Percentiles rank a stretch among this genome's conserved stretches.
Evolutionary conservation across 2,888 invertebrate species (phyloP).

Genomic region (Parnassius apollo): DNA sequence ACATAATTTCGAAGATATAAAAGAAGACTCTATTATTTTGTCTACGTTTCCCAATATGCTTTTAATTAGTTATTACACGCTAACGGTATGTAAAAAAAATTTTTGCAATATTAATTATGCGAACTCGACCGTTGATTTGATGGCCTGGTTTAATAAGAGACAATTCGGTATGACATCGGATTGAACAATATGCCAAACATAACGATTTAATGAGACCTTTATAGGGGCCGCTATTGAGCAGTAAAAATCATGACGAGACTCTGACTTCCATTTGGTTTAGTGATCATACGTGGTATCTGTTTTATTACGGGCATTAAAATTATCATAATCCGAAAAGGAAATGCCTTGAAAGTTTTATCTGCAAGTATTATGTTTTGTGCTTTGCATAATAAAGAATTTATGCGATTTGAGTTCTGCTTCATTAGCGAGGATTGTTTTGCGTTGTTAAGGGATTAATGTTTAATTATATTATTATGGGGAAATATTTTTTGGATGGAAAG

Average conservation of each 20-base stretch:
- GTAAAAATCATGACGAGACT: conserved; percentile 39
- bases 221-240: conserved; percentile 40
- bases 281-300: conserved; percentile 26
- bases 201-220: conserved; percentile 60
- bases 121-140: conserved; percentile 50
- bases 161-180: conserved; percentile 57
- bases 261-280: conserved; percentile 28
- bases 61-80: conserved; percentile 39
- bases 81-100: conserved; percentile 71
- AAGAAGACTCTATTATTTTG: background rate
- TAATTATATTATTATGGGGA: too few relatives aligned
- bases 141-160: conserved; percentile 63
- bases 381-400: background rate
- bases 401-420: background rate
- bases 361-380: conserved; percentile 18
- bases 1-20: too few relatives aligned
- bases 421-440: too few relatives aligned
- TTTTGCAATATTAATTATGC: conserved; percentile 76
- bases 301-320: conserved; percentile 25
- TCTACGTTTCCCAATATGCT: conserved; percentile 30
- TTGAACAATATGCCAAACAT: conserved; percentile 62
- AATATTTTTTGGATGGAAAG: too few relatives aligned
- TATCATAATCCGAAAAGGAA: conserved; percentile 26
- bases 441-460: too few relatives aligned
- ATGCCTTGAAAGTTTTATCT: conserved; percentile 7